phyloP scores from a whole-genome alignment of 2,113 vertebrate species.

The Scatophagus argus region DNA sequence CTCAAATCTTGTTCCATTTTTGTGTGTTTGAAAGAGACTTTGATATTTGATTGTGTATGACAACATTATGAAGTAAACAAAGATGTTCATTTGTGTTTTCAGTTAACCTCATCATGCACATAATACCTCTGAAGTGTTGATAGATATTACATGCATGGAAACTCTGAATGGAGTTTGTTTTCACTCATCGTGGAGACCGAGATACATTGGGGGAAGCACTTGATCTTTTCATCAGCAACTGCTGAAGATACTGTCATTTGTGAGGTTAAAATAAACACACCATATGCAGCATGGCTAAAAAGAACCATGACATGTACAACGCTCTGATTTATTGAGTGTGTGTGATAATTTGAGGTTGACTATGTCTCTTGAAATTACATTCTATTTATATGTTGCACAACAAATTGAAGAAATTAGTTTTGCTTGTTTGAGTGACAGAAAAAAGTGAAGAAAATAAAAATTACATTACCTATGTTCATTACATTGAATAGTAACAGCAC shows the following conservation, averaged over 20 bases:
- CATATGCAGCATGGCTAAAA: neutral
- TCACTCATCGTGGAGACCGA: neutral
- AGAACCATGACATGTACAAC: neutral
- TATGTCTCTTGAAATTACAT: neutral
- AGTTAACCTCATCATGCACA: neutral
- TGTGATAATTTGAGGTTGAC: neutral
- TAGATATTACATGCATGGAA: too few relatives aligned
- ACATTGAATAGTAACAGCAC: neutral
- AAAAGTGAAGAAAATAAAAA: neutral
- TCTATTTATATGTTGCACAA: neutral
- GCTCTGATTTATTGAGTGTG: neutral
- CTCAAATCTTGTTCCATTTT: slow-evolving; percentile 3
- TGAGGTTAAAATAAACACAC: neutral
- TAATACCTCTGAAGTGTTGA: too few relatives aligned
- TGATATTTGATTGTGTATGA: neutral
- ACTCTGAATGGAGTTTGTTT: neutral
- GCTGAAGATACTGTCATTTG: neutral
- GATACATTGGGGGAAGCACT: neutral
- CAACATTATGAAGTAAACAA: neutral
- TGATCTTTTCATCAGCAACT: too few relatives aligned
- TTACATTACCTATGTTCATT: neutral
- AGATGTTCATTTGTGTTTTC: neutral
- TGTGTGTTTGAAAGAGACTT: slow-evolving; percentile 2
- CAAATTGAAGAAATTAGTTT: neutral
- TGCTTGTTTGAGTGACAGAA: neutral